A percentile compares a stretch with the other conserved stretches of the same genome.
Conservation (phyloP, 2,113 vertebrate species). For the Climacteris rufus region DNA sequence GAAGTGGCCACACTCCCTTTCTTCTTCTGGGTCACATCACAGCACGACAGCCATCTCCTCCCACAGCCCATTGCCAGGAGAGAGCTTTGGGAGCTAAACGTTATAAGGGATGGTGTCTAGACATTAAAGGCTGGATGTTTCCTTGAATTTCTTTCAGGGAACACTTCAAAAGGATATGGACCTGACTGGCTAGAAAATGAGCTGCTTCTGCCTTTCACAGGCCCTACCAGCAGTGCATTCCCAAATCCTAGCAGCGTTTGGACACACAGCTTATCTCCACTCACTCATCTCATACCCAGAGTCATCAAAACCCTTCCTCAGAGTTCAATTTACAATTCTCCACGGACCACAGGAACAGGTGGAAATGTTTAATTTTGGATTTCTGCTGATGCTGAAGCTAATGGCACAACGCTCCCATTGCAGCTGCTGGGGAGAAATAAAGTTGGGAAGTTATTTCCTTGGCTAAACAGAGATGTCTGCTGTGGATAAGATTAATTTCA, state of each 20-base stretch:
- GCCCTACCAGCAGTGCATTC: background rate
- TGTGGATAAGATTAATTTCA: background rate
- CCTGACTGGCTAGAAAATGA: background rate
- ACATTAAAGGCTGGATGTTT: background rate
- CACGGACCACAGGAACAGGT: background rate
- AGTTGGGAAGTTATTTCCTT: background rate
- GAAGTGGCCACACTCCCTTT: background rate
- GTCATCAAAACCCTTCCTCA: background rate
- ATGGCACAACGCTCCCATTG: background rate
- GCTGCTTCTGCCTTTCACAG: background rate
- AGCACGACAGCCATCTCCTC: background rate
- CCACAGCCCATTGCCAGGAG: background rate
- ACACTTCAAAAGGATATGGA: background rate
- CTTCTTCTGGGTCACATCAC: background rate
- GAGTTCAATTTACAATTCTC: background rate
- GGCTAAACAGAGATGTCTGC: background rate
- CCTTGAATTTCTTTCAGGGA: background rate
- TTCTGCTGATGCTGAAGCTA: background rate
- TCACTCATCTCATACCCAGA: background rate
- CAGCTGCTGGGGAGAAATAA: background rate
- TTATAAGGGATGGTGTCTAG: background rate
- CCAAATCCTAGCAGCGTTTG: background rate
- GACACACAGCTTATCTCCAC: background rate
- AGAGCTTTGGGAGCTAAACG: background rate
- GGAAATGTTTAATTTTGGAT: background rate